These are phyloP conservation scores for Pseudomyrmex sp. DNA, from an alignment of 1,140 invertebrate species.

Conservation along the genomic window DNA sequence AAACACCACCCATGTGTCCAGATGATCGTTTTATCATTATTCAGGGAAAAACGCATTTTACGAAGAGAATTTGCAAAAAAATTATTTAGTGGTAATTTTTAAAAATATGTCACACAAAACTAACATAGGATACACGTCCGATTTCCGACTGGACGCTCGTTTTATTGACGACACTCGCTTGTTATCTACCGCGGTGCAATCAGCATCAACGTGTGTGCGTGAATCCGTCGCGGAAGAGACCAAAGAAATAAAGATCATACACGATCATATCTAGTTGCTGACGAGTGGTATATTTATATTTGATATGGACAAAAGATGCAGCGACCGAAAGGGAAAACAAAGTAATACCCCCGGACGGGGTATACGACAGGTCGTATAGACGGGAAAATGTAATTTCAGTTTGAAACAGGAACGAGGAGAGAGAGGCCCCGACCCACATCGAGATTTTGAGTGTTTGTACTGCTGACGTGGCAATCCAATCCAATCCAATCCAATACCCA, in stretches of 20 bases:
- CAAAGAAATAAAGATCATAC: constrained; percentile 57
- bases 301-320: constrained; percentile 32
- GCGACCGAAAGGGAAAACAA: constrained; percentile 20
- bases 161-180: too few species aligned
- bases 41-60: too few species aligned
- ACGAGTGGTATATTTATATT: too few species aligned
- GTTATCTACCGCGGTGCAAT: too few species aligned
- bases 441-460: constrained; percentile 84
- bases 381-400: constrained; percentile 85
- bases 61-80: too few species aligned
- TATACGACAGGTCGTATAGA: constrained; percentile 60
- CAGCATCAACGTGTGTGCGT: too few species aligned
- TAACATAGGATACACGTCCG: too few species aligned
- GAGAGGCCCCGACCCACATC: constrained; percentile 79
- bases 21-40: too few species aligned
- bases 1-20: too few species aligned
- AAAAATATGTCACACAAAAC: too few species aligned
- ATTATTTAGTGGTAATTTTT: too few species aligned
- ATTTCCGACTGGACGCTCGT: too few species aligned
- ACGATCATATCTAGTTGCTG: neutral
- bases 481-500: constrained; percentile 84
- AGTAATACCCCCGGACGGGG: constrained; percentile 34
- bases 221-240: constrained; percentile 38
- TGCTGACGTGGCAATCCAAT: constrained; percentile 85
- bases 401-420: constrained; percentile 80